Base-by-base conservation (phyloP, 1,140 invertebrate genomes). In the Euwallacea similis region DNA sequence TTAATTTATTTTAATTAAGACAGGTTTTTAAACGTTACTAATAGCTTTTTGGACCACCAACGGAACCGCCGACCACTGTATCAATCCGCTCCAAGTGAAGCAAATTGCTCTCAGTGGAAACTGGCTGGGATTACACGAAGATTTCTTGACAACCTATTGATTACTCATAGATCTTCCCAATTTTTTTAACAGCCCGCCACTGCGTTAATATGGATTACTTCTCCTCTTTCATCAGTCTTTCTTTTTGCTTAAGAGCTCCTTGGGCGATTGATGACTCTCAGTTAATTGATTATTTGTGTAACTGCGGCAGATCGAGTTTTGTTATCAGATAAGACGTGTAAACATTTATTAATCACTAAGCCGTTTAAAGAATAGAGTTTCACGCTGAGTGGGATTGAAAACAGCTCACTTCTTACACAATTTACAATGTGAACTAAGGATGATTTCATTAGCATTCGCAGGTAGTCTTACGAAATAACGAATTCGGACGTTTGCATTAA, bases 251-350 rank as follows among this genome's bases (percentile, higher is more conserved):
- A 56, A 56, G 64, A 55, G 64, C 16, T 33, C 13, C 53, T 44
- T n/a, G 11, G 42, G 60, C 64, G 50, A 66, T 56, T 42, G 42
- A 66, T 66, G 64, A 66, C 50, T 56, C 16, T 54, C 16, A 54
- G 62, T 65, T 66, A 66, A 66, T 66, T 66, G 64, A 56, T 66
- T 66, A 66, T 66, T 21, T 66, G 64, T 66, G 64, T 66, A 66
- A 66, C 50, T 44, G 21, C 33, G 7, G 13, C 41, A 56, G 64
- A 66, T 66, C 41, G 64, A 56, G 64, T 55, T 43, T 33, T 66
- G 64, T 55, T 66, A 66, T 66, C 64, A 9, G 64, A 66, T 66
- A 55, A 66, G 42, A 55, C 21, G 43, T 66, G 64, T 66, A 55
- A 66, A 66, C 53, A 66, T 66, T 55, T 56, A 66, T 66, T 66